phyloP scores from a whole-genome alignment of 2,113 vertebrate genomes.

The Sander vitreus region DNA sequence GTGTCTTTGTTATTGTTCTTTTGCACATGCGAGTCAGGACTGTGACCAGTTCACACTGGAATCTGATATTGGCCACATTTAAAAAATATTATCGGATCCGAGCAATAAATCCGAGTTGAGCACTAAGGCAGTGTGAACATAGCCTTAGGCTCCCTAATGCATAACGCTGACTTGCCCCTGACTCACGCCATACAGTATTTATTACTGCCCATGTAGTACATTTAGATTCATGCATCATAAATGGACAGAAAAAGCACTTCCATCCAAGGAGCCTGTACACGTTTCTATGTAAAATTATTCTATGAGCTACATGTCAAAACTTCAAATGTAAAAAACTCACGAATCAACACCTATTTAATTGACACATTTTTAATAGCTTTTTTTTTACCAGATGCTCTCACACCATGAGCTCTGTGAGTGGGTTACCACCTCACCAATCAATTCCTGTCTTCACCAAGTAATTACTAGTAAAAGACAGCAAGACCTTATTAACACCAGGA shows the following conservation, averaged over 20 bases:
- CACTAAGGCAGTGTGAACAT: too few species aligned
- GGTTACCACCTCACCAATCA: conserved; percentile 31
- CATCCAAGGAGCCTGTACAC: not conserved
- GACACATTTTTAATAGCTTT: conserved; percentile 1
- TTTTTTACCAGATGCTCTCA: conserved; percentile 38
- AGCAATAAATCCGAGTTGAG: too few species aligned
- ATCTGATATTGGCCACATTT: too few species aligned
- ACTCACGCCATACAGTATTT: conserved; percentile 37
- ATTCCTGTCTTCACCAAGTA: conserved; percentile 8
- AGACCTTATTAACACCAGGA: conserved; percentile 24
- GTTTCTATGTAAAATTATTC: conserved; percentile 21
- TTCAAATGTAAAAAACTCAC: conserved; percentile 1
- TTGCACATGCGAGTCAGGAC: too few species aligned
- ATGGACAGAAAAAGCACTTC: conserved; percentile 37
- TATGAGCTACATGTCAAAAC: not conserved
- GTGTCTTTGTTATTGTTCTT: too few species aligned
- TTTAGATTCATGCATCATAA: conserved; percentile 41
- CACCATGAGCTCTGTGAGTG: conserved; percentile 6
- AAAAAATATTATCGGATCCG: too few species aligned
- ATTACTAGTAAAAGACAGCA: conserved; percentile 32
- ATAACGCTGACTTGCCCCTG: not conserved
- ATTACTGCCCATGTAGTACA: conserved; percentile 21
- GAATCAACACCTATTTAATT: conserved; percentile 32
- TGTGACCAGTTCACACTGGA: too few species aligned
- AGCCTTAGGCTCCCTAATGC: not conserved